phyloP scores from a whole-genome alignment of 2,797 vertebrate species.

The Cryptoprocta ferox region DNA sequence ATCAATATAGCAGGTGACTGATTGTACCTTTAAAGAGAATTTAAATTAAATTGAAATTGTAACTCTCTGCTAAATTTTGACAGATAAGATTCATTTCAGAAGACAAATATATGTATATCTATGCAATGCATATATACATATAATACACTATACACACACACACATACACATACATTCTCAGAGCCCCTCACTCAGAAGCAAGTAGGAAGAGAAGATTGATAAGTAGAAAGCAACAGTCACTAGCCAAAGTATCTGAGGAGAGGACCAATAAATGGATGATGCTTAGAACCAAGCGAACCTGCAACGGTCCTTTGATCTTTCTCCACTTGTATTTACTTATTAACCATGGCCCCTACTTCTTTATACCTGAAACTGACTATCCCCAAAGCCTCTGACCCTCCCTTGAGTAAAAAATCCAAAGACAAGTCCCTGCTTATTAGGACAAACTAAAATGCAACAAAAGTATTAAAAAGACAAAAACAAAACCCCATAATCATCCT shows the following conservation, averaged over 20 bases:
- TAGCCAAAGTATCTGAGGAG: background rate
- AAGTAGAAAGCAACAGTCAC: background rate
- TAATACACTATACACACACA: background rate
- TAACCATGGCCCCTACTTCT: background rate
- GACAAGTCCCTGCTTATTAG: background rate
- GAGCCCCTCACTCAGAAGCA: constrained; percentile 30
- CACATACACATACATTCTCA: background rate
- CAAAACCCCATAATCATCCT: background rate
- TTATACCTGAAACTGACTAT: background rate
- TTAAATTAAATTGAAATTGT: background rate
- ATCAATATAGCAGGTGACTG: background rate
- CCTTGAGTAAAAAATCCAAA: background rate
- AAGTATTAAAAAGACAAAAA: background rate
- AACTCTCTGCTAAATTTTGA: background rate
- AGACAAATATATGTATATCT: background rate
- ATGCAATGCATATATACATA: background rate
- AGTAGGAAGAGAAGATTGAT: background rate
- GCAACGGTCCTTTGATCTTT: background rate
- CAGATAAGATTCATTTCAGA: background rate
- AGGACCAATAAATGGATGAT: background rate
- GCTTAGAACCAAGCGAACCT: background rate
- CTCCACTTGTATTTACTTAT: background rate
- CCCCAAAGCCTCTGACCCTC: background rate
- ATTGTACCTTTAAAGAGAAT: background rate
- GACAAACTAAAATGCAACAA: background rate